Evolutionary conservation across 2,113 vertebrate species (phyloP), one percentile per base, ranked within the genome.

Genomic region (Pteronura brasiliensis): DNA sequence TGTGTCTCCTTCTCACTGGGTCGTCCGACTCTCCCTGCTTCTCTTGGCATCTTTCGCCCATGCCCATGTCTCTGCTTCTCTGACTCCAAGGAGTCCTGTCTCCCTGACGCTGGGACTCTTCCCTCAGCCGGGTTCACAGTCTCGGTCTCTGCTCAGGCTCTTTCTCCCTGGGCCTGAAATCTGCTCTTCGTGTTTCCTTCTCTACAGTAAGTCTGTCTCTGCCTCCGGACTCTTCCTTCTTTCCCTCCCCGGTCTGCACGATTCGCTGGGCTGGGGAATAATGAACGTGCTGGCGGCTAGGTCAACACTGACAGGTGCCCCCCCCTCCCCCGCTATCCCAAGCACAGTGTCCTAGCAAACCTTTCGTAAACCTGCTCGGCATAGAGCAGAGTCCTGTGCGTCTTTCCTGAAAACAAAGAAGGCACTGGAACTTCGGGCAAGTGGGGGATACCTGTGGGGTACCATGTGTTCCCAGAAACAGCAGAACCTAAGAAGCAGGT

Each of bases 101-200:
- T 34, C 31, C 18, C 44, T 6, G 47, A 3, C 29, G 10, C 76
- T 4, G 2, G 76, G 39, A 44, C 34, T 2, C 57, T 47, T 9
- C 9, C 29, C 10, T 61, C 12, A 10, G 67, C 47, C 36, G 3
- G 59, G 31, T 15, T 20, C 27, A 1, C 21, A 0, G 1, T 20
- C 49, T 23, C 27, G 6, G 55, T 7, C 47, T n/a, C 44, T 15
- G 11, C 93, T 87, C 47, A 34, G 6, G 15, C 83, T 25, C 1
- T 13, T 36, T 76, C 23, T 92, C 21, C 69, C 34, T 27, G 39
- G 10, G 67, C 39, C 20, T 39, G 39, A 42, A 52, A 20, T 77
- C 74, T 11, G 18, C 21, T 36, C 7, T 1, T 7, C 3, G 0
- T 34, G 6, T 59, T 49, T 34, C 8, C 17, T 11, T 87, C 77